Evolutionary conservation across 2,113 vertebrate species (phyloP).

Genomic region (Labrus mixtus): DNA sequence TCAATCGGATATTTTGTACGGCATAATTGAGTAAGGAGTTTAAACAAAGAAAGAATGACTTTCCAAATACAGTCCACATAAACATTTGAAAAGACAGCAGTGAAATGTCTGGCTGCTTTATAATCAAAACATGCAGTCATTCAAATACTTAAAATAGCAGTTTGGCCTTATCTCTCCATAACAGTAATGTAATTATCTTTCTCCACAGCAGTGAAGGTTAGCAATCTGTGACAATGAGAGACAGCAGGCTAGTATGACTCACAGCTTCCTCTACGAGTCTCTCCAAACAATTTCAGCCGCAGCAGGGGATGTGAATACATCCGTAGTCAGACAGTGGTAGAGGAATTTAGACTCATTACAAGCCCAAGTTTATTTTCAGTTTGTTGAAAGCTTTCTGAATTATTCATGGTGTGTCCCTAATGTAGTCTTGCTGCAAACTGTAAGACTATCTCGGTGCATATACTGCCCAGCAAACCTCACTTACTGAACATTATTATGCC

Average conservation of each 20-base stretch:
- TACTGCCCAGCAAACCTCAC: constrained; percentile 53
- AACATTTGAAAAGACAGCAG: constrained; percentile 56
- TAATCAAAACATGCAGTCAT: constrained; percentile 64
- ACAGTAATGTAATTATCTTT: constrained; percentile 74
- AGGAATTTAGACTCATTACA: constrained; percentile 75
- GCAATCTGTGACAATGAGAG: constrained; percentile 74
- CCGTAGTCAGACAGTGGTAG: constrained; percentile 62
- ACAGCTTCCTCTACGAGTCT: constrained; percentile 71
- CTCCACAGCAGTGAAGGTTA: constrained; percentile 73
- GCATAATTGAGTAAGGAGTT: constrained; percentile 1
- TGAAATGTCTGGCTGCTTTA: constrained; percentile 46
- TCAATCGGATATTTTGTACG: constrained; percentile 16
- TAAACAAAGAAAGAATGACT: constrained; percentile 28
- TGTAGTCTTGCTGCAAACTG: constrained; percentile 70
- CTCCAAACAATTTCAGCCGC: constrained; percentile 70
- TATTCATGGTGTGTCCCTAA: constrained; percentile 73
- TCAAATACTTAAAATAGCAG: constrained; percentile 68
- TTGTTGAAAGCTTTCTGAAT: constrained; percentile 71
- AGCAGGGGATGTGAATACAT: constrained; percentile 73
- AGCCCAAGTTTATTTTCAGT: constrained; percentile 70
- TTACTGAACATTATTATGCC: constrained; percentile 58
- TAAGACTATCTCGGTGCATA: constrained; percentile 60
- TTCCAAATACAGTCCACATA: constrained; percentile 37
- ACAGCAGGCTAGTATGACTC: constrained; percentile 67
- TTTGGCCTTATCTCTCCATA: constrained; percentile 63